These are phyloP conservation scores for Nasonovia ribisnigri DNA, from an alignment of 2,888 invertebrate genomes.

Conservation along the genomic window DNA sequence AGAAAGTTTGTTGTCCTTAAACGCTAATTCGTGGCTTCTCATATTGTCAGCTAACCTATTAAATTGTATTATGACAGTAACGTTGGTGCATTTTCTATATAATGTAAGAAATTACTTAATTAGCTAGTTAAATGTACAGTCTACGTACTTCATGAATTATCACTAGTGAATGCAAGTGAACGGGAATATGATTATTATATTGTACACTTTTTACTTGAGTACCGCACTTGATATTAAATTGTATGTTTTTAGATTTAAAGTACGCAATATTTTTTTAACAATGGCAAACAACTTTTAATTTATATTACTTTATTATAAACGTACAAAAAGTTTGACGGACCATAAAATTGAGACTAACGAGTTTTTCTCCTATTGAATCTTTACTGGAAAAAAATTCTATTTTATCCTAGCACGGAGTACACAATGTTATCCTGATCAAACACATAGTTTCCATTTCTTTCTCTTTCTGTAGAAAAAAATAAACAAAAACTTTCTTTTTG, in stretches of 20 bases:
- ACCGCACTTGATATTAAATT: background rate
- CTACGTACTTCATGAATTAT: background rate
- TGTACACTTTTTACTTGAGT: background rate
- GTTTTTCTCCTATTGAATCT: conserved; percentile 34
- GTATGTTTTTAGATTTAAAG: background rate
- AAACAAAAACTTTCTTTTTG: conserved; percentile 47
- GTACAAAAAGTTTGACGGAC: background rate
- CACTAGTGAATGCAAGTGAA: background rate
- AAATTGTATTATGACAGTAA: background rate
- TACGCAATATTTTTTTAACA: background rate
- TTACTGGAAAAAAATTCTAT: background rate
- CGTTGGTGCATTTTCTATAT: background rate
- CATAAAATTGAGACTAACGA: conserved; percentile 36
- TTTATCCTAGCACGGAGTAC: background rate
- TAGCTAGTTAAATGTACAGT: background rate
- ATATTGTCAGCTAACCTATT: background rate
- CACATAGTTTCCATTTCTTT: conserved; percentile 9
- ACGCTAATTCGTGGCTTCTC: background rate
- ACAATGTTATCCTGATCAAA: conserved; percentile 53
- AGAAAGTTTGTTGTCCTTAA: background rate
- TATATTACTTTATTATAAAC: conserved; percentile 5
- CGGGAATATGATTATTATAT: background rate
- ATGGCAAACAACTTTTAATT: conserved; percentile 31
- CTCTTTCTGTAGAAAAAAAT: background rate
- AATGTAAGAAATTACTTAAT: background rate